Conservation (phyloP, 1,140 invertebrate species). For the Bicyclus anynana region DNA sequence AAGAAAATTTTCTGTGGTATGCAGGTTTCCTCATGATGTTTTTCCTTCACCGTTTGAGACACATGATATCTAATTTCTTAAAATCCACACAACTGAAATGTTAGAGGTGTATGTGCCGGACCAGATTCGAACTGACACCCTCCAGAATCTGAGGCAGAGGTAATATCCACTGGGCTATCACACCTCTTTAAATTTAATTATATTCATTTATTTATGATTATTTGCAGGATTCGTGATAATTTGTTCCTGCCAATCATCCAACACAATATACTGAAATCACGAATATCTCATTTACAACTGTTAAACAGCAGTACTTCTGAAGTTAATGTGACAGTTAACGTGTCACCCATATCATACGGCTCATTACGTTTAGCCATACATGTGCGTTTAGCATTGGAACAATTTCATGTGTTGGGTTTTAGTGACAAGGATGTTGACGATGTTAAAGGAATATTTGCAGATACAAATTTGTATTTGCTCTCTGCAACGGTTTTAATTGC, state of each 20-base stretch:
- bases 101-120: too few species aligned
- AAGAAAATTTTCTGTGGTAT: too few species aligned
- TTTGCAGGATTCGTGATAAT: constrained; percentile 78
- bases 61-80: too few species aligned
- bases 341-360: constrained; percentile 82
- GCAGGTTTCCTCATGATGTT: too few species aligned
- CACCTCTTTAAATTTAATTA: too few species aligned
- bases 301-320: constrained; percentile 78
- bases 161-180: too few species aligned
- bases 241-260: constrained; percentile 91
- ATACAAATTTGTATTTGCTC: constrained; percentile 96
- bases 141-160: too few species aligned
- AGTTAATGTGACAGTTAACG: constrained; percentile 79
- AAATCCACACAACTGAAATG: too few species aligned
- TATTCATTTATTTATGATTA: too few species aligned
- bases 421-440: constrained; percentile 97
- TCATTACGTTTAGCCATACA: constrained; percentile 87
- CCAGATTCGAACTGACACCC: too few species aligned
- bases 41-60: too few species aligned
- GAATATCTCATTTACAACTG: constrained; percentile 85
- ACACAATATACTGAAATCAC: constrained; percentile 88
- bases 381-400: constrained; percentile 87
- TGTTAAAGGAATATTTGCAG: constrained; percentile 96
- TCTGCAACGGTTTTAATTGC: constrained; percentile 94
- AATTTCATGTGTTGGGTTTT: constrained; percentile 88